Percentiles rank a stretch among this genome's conserved stretches.
phyloP scores from a whole-genome alignment of 2,797 vertebrate species.

The Aselliscus stoliczkanus region DNA sequence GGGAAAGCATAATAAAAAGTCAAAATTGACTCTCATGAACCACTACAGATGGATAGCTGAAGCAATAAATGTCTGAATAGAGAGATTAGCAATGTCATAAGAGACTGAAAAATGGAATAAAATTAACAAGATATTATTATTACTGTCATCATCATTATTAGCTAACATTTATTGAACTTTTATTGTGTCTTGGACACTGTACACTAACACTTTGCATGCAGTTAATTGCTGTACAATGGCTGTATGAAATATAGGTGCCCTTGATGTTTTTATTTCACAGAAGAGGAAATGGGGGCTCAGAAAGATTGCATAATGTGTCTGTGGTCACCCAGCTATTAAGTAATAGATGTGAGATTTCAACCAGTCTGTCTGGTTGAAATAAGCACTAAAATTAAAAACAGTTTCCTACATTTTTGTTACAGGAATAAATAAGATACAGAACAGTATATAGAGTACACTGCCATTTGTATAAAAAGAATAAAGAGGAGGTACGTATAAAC shows the following conservation, averaged over 20 bases:
- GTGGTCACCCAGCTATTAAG: not conserved
- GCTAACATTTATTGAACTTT: not conserved
- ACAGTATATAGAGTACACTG: not conserved
- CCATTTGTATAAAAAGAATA: not conserved
- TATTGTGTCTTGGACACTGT: not conserved
- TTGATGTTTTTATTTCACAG: not conserved
- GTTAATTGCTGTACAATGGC: not conserved
- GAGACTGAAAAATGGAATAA: not conserved
- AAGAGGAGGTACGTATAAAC: not conserved
- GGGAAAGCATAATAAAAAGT: not conserved
- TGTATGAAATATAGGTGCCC: not conserved
- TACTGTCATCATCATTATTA: not conserved
- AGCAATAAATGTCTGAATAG: not conserved
- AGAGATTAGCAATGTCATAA: not conserved
- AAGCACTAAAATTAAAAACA: not conserved
- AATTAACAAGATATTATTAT: not conserved
- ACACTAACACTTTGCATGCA: not conserved
- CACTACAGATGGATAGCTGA: not conserved
- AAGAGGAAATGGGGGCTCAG: not conserved
- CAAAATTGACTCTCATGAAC: not conserved
- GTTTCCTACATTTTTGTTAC: conserved; percentile 6
- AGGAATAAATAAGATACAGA: not conserved
- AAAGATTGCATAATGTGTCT: not conserved
- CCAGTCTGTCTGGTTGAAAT: not conserved
- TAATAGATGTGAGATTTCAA: conserved; percentile 10